phyloP scores from a whole-genome alignment of 2,113 vertebrate genomes.

The Nothoprocta perdicaria region DNA sequence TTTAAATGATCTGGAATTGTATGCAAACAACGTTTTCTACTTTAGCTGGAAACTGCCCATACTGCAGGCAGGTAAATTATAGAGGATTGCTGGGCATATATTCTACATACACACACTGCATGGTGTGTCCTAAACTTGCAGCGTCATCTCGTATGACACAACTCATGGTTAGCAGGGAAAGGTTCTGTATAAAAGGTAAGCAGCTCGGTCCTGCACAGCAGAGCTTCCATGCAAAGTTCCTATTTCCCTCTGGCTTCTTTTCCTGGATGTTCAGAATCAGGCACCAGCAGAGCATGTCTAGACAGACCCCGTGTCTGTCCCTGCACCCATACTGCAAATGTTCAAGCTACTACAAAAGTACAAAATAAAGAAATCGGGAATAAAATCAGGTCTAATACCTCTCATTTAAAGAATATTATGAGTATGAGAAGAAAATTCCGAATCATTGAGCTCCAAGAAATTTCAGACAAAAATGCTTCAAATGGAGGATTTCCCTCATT shows the following conservation, averaged over 20 bases:
- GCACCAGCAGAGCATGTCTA: too few relatives aligned
- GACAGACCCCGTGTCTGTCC: background rate
- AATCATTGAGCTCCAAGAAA: background rate
- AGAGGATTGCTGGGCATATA: background rate
- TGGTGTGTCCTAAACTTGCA: background rate
- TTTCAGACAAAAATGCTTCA: background rate
- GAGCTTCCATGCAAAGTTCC: background rate
- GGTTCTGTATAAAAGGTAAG: background rate
- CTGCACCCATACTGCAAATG: background rate
- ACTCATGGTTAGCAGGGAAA: background rate
- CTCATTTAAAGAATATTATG: background rate
- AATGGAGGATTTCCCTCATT: background rate
- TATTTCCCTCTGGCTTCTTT: background rate
- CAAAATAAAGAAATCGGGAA: background rate
- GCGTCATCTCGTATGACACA: rapidly evolving
- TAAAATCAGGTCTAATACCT: background rate
- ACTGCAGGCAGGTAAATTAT: background rate
- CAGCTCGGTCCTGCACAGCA: background rate
- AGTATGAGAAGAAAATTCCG: background rate
- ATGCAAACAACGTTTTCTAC: background rate
- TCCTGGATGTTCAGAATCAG: background rate
- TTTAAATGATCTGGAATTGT: background rate
- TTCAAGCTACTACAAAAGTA: background rate
- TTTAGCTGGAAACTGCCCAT: background rate
- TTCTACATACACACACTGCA: background rate